Conservation (phyloP, 1,140 invertebrate genomes). For the Aradophagus sp. region DNA sequence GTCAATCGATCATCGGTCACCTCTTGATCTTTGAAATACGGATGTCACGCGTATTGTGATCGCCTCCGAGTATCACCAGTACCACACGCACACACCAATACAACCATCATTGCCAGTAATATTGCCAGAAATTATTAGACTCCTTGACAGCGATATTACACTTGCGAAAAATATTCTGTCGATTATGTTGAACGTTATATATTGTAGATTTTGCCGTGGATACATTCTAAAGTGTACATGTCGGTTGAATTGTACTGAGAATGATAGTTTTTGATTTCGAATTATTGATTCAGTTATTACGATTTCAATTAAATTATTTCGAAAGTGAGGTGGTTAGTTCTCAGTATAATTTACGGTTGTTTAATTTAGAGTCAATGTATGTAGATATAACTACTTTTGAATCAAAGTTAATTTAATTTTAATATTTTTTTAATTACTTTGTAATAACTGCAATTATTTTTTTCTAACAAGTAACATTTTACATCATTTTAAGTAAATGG, state of each 20-base stretch:
- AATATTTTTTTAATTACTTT: too few relatives aligned
- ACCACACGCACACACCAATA: conserved; percentile 38
- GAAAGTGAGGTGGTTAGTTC: too few relatives aligned
- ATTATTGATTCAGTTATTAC: too few relatives aligned
- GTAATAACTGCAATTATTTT: too few relatives aligned
- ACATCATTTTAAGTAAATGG: too few relatives aligned
- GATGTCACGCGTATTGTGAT: conserved; percentile 48
- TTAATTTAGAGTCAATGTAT: too few relatives aligned
- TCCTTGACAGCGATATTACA: conserved; percentile 28
- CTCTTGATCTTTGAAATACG: conserved; percentile 51
- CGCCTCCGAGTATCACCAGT: conserved; percentile 39
- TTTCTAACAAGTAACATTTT: too few relatives aligned
- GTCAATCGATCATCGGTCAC: conserved; percentile 62
- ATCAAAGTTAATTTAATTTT: too few relatives aligned
- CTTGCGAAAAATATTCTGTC: conserved; percentile 55
- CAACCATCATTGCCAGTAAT: conserved; percentile 29
- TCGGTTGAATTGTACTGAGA: conserved; percentile 8
- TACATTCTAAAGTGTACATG: conserved; percentile 22
- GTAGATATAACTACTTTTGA: too few relatives aligned
- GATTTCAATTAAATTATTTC: too few relatives aligned
- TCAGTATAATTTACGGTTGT: conserved; percentile 8
- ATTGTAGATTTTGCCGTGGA: conserved; percentile 32
- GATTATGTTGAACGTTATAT: conserved; percentile 35
- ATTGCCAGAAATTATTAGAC: conserved; percentile 12
- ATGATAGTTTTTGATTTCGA: too few relatives aligned